A percentile compares a stretch with the other conserved stretches of the same genome.
These are phyloP conservation scores for Mola mola DNA, from an alignment of 2,113 vertebrate species.

Conservation along the genomic window DNA sequence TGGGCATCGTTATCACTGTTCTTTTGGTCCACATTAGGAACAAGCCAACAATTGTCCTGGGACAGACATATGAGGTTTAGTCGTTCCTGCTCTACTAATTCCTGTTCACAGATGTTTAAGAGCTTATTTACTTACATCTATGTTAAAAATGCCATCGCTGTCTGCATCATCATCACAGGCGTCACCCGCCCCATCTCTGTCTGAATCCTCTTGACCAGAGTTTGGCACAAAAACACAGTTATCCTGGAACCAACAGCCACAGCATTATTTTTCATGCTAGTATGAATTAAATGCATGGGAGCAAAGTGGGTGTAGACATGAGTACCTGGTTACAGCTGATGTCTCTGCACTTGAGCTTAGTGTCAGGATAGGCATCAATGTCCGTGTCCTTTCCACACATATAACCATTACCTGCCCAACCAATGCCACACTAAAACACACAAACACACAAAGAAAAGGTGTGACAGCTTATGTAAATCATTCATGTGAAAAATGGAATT, in stretches of 20 bases:
- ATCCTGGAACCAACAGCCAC: slow-evolving; percentile 83
- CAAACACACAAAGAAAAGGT: slow-evolving; percentile 31
- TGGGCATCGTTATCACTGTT: slow-evolving; percentile 92
- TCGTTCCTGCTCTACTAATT: not conserved
- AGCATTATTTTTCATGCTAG: not conserved
- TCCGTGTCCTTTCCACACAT: slow-evolving; percentile 94
- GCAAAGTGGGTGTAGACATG: not conserved
- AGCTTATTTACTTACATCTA: slow-evolving; percentile 79
- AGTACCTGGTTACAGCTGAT: slow-evolving; percentile 88
- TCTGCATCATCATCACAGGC: slow-evolving; percentile 95
- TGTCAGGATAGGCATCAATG: slow-evolving; percentile 94
- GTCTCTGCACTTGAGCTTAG: slow-evolving; percentile 84
- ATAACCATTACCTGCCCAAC: slow-evolving; percentile 95
- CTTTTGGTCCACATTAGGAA: slow-evolving; percentile 90
- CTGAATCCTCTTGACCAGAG: slow-evolving; percentile 97
- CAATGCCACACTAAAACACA: slow-evolving; percentile 88
- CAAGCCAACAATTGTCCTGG: slow-evolving; percentile 96
- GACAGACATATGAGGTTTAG: slow-evolving; percentile 6
- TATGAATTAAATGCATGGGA: not conserved
- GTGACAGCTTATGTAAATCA: not conserved
- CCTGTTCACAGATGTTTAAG: not conserved
- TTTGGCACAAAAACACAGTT: slow-evolving; percentile 96
- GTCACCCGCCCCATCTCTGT: slow-evolving; percentile 89
- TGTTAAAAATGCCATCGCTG: slow-evolving; percentile 90
- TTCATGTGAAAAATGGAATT: not conserved